Percentiles rank a stretch among this genome's conserved stretches.
phyloP scores from a whole-genome alignment of 1,140 invertebrate genomes.

The Saxidomus purpurata region DNA sequence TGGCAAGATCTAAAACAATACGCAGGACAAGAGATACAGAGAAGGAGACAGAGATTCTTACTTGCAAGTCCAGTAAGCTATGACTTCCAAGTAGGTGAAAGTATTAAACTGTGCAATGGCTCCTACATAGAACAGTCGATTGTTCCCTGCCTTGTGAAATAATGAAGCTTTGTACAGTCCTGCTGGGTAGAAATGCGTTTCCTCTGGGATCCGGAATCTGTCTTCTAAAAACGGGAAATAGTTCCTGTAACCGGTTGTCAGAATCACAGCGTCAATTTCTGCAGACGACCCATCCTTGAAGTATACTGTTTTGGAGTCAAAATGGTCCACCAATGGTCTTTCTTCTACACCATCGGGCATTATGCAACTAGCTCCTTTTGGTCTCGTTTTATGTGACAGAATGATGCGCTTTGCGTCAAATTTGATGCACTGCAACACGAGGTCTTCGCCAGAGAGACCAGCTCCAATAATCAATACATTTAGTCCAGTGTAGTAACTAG shows the following conservation, averaged over 20 bases:
- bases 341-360: constrained; percentile 47
- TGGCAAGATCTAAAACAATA: neutral
- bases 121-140: no score
- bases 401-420: constrained; percentile 23
- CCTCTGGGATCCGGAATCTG: constrained; percentile 15
- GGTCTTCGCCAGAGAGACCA: constrained; percentile 53
- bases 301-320: constrained; percentile 36
- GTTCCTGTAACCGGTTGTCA: no score
- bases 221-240: constrained; percentile 52
- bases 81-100: neutral
- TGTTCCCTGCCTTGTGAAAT: neutral
- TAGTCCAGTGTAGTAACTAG: constrained; percentile 49
- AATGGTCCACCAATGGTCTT: constrained; percentile 25
- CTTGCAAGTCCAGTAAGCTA: constrained; percentile 58
- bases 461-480: constrained; percentile 35
- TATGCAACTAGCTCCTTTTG: neutral
- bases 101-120: neutral
- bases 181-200: neutral
- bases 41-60: neutral
- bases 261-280: constrained; percentile 54
- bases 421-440: constrained; percentile 47
- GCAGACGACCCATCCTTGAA: no score
- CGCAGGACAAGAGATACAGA: neutral
- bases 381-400: neutral
- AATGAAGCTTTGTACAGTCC: constrained; percentile 51